These are phyloP conservation scores for Leptothorax acervorum DNA, from an alignment of 2,888 invertebrate genomes.

Conservation along the genomic window DNA sequence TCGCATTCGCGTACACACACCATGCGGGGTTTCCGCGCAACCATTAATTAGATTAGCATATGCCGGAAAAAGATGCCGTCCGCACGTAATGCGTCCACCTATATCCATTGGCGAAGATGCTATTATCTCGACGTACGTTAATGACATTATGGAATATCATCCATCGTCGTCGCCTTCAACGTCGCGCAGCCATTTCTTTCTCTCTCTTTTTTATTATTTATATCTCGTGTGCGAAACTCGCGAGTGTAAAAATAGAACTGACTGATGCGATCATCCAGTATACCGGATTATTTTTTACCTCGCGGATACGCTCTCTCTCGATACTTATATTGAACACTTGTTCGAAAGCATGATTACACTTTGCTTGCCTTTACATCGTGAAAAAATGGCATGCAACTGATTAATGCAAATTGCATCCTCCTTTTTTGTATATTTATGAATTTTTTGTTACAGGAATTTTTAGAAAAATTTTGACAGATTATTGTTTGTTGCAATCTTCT, in stretches of 20 bases:
- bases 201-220: slow-evolving; percentile 21
- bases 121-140: slow-evolving; percentile 56
- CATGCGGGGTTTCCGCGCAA: slow-evolving; percentile 44
- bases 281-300: slow-evolving; percentile 17
- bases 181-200: not conserved
- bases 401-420: not conserved
- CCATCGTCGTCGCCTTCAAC: slow-evolving; percentile 46
- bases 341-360: not conserved
- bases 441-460: not conserved
- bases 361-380: not conserved
- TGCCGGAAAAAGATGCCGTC: slow-evolving; percentile 70
- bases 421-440: too few relatives aligned
- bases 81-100: slow-evolving; percentile 45
- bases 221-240: not conserved
- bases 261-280: not conserved
- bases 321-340: not conserved
- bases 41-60: slow-evolving; percentile 71
- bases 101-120: slow-evolving; percentile 52
- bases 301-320: not conserved
- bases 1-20: not conserved
- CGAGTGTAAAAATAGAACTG: slow-evolving; percentile 17
- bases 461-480: not conserved
- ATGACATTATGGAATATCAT: slow-evolving; percentile 64
- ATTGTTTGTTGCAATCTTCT: not conserved
- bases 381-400: not conserved